Evolutionary conservation across 2,888 invertebrate species (phyloP).

Genomic region (Cepaea hortensis): DNA sequence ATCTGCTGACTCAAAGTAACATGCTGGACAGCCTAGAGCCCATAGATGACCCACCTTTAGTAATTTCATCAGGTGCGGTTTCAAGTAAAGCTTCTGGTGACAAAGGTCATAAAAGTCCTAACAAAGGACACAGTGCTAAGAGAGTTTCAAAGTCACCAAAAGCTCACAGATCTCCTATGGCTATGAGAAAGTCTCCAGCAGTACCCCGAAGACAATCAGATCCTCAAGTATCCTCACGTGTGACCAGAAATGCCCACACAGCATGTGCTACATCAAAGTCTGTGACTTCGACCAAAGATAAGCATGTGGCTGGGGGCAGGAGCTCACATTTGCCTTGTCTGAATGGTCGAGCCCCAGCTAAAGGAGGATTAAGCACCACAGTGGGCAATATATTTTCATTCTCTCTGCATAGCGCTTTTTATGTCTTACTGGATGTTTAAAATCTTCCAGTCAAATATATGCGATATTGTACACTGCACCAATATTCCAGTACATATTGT

Average conservation of each 20-base stretch:
- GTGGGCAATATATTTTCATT: slow-evolving; percentile 28
- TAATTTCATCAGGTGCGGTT: neutral
- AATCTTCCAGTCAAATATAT: neutral
- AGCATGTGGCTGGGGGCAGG: neutral
- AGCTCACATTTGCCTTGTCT: neutral
- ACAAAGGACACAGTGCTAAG: slow-evolving; percentile 9
- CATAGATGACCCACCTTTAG: neutral
- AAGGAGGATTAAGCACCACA: slow-evolving; percentile 11
- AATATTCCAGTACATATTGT: neutral
- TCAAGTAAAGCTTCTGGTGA: slow-evolving; percentile 4
- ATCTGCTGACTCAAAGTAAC: slow-evolving; percentile 20
- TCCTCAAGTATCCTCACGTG: slow-evolving; percentile 6
- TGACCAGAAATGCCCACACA: neutral
- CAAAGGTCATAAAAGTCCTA: slow-evolving; percentile 5
- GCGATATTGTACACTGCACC: neutral
- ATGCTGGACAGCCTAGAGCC: neutral
- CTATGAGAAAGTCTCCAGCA: slow-evolving; percentile 3
- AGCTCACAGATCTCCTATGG: neutral
- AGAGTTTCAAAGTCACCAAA: slow-evolving; percentile 23
- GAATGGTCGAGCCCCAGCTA: neutral
- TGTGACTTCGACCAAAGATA: slow-evolving; percentile 13
- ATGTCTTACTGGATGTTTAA: neutral
- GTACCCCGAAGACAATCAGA: slow-evolving; percentile 12
- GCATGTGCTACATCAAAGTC: neutral
- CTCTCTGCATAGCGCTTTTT: slow-evolving; percentile 16